These are phyloP conservation scores for Cyprinus carpio DNA, from an alignment of 2,113 vertebrate species.

Conservation along the genomic window DNA sequence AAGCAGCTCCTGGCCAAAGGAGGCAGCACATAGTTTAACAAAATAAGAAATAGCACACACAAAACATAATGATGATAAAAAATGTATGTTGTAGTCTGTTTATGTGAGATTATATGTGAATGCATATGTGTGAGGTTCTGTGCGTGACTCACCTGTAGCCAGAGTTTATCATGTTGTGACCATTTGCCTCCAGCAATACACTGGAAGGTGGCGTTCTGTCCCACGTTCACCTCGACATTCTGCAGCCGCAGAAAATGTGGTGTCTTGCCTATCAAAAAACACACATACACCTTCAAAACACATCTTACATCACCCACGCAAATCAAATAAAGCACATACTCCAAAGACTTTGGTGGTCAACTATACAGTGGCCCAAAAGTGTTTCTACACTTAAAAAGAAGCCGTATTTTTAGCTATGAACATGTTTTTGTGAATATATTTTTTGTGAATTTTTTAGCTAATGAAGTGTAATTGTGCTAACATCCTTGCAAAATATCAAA, in stretches of 20 bases:
- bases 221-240: constrained; percentile 96
- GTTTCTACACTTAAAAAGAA: background rate
- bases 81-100: background rate
- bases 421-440: background rate
- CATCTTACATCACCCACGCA: background rate
- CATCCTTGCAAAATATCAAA: background rate
- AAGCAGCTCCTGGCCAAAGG: background rate
- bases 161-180: constrained; percentile 97
- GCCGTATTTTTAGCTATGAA: background rate
- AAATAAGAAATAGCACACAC: background rate
- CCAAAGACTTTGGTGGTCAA: constrained; percentile 3
- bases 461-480: background rate
- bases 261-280: constrained; percentile 84
- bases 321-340: background rate
- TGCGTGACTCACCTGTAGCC: constrained; percentile 82
- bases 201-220: constrained; percentile 95
- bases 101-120: background rate
- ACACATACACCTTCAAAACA: constrained; percentile 13
- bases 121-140: background rate
- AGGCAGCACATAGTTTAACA: background rate
- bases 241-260: constrained; percentile 97
- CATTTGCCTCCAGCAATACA: constrained; percentile 96
- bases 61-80: background rate
- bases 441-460: background rate
- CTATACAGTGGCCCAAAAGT: background rate